phyloP scores from a whole-genome alignment of 2,888 invertebrate genomes.

The Norana najaformis region DNA sequence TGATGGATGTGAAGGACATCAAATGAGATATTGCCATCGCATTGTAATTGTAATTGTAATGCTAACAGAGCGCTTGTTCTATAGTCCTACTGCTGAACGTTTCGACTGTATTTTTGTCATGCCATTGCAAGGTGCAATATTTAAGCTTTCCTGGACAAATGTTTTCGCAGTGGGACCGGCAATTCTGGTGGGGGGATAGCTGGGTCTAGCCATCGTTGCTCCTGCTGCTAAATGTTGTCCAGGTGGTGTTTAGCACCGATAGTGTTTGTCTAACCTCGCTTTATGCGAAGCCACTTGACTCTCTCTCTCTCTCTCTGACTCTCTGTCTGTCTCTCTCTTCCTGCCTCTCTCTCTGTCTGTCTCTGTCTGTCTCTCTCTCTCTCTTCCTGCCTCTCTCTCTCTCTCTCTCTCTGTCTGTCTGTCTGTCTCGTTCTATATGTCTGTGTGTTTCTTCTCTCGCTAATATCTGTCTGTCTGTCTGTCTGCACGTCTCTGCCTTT shows the following conservation, averaged over 20 bases:
- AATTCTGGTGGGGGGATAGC: not conserved
- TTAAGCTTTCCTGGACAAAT: not conserved
- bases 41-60: no score
- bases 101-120: not conserved
- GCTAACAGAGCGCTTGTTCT: no score
- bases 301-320: constrained; percentile 21
- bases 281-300: not conserved
- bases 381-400: not conserved
- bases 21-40: no score
- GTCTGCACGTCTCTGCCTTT: constrained; percentile 21
- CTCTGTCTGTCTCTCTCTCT: not conserved
- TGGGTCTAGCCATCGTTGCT: not conserved
- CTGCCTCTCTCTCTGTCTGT: not conserved
- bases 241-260: not conserved
- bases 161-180: not conserved
- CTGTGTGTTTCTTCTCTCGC: constrained; percentile 15
- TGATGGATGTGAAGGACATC: no score
- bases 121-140: not conserved
- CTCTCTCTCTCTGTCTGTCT: not conserved
- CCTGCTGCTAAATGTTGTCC: not conserved
- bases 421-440: not conserved
- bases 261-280: not conserved
- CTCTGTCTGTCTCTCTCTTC: not conserved
- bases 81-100: no score
- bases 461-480: constrained; percentile 32